Evolutionary conservation across 2,888 invertebrate species (phyloP), one percentile per base, ranked within the genome.

Genomic region (Napeogenes sylphis): DNA sequence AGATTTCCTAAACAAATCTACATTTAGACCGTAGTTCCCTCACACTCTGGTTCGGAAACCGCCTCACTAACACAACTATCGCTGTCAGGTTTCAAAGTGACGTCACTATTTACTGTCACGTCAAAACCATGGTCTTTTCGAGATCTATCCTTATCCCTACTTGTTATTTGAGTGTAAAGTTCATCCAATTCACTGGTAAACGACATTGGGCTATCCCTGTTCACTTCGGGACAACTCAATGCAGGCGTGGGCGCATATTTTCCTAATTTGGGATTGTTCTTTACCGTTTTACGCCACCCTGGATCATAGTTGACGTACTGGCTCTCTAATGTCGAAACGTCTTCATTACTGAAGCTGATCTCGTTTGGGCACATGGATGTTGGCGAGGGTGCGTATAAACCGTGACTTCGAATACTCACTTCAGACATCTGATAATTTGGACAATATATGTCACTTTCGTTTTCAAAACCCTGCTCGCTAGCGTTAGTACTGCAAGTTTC

Each of bases 121-220:
- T 89, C 89, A 51, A 88, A 65, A 12, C 79, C 84, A 46, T 75
- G 73, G 6, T 86, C 85, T 58, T 81, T 70, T 56, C 76, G 72
- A 56, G 79, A 73, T 69, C 85, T 81, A 6, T 85, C 84, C 61
- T 82, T 80, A 60, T 85, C 84, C 64, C 86, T 76, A 70, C 92
- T 87, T 14, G 92, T 91, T 55, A 94, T 94, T 74, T 93, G 93
- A 71, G 94, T 93, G 76, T 94, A 94, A 8, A 94, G 83, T 75
- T 94, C 94, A 73, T 94, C 94, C 58, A 94, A 85, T 70, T 93
- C 93, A 73, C 92, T 93, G 54, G 84, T 75, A 68, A 87, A 87
- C 0, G 91, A 90, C 32, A 85, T 84, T 0, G 91, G 90, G 73
- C 88, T 83, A 5, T 89, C 85, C 4, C 90, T 71, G 65, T 89